Evolutionary conservation across 2,888 invertebrate genomes (phyloP), one percentile per base, ranked within the genome.

Genomic region (Ryuthela nishihirai): DNA sequence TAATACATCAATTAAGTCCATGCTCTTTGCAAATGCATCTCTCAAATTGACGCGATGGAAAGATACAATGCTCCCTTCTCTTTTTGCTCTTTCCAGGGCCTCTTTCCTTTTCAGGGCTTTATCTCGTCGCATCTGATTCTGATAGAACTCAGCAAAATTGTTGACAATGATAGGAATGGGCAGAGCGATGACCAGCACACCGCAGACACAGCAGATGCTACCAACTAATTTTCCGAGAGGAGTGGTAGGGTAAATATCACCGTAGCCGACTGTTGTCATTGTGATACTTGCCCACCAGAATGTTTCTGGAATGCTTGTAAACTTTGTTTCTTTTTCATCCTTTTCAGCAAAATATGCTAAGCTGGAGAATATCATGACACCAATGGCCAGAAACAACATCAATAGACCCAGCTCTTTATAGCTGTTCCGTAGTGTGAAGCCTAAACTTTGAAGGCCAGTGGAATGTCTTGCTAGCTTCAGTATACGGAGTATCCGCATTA

Each of bases 141-240:
- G 97, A 85, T 98, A 98, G 84, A 97, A 98, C 85, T 97, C 97
- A 82, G 97, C 95, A 84, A 98, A 98, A 85, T 98, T 98, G 87
- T 97, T 97, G 83, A 99, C 99, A 82, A 99, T 98, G 85, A 99
- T 98, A 80, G 99, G 98, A 85, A 99, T 98, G 84, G 99, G 99
- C 83, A 99, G 88, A 83, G 98, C 98, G 85, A 99, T 93, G 84
- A 98, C 98, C 87, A 99, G 85, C 80, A 99, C 98, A 82, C 99
- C 99, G 85, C 97, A 98, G 82, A 99, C 93, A 85, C 98, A 98
- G 87, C 98, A 98, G 82, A 97, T 93, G 83, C 93, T 92, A 83
- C 98, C 99, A 82, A 99, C 97, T 81, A 98, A 85, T 83, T 98
- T 98, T 81, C 99, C 99, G 81, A 94, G 85, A 77, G 89, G 86